Percentiles rank a stretch among this genome's conserved stretches.
Evolutionary conservation across 2,113 vertebrate genomes (phyloP).

Genomic region (Nesogale talazaci): DNA sequence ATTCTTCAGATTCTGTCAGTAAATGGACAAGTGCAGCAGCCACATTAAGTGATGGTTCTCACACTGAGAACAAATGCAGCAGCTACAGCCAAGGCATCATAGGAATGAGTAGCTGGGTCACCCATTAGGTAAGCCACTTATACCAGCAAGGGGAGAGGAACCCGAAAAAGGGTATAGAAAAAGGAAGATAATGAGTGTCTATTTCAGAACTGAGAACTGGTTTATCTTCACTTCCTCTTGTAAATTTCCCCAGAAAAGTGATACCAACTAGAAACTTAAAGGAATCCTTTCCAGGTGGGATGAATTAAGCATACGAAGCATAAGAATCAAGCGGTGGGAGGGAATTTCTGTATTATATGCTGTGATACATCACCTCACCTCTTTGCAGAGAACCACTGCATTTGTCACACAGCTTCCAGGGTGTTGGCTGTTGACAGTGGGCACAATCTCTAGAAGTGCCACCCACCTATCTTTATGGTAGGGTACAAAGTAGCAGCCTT

Average conservation of each 20-base stretch:
- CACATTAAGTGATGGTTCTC: not conserved
- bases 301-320: not conserved
- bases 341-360: not conserved
- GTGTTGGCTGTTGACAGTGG: too few relatives aligned
- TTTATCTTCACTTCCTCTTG: not conserved
- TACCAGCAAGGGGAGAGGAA: not conserved
- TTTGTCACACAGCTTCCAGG: too few relatives aligned
- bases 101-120: not conserved
- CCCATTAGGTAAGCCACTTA: not conserved
- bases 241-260: not conserved
- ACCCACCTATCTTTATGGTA: too few relatives aligned
- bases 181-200: not conserved
- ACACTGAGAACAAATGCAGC: too few relatives aligned
- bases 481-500: too few relatives aligned
- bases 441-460: too few relatives aligned
- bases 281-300: not conserved
- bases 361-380: too few relatives aligned
- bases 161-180: not conserved
- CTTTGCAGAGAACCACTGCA: too few relatives aligned
- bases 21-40: not conserved
- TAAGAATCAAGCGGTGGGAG: not conserved
- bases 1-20: not conserved
- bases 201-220: not conserved
- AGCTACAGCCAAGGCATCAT: too few relatives aligned
- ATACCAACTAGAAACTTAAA: not conserved